Base-by-base conservation (phyloP, 1,140 invertebrate genomes). In the Diorhabda carinulata region DNA sequence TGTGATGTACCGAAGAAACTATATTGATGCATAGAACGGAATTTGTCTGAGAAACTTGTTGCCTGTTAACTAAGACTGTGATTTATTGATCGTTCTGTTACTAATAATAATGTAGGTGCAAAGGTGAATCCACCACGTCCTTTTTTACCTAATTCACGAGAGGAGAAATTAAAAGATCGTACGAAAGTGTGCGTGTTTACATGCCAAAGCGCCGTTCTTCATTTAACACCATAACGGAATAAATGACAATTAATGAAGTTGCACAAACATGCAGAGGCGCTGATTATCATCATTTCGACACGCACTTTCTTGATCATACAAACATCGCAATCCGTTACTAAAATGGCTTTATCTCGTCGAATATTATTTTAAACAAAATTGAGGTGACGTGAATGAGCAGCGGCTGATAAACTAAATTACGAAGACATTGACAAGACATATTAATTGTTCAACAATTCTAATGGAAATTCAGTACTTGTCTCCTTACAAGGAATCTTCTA, bases 201-300 rank as follows among this genome's bases (percentile, higher is more conserved):
- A 44, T 64, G 63, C 63, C 47, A 64, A 64, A 47, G 8, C 25
- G 63, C 8, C 63, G 47, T 64, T 56, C 45, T 57, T 64, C 63
- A 64, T 64, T 57, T 42, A 64, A 56, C 63, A 56, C 63, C 7
- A 41, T 64, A 56, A 64, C 45, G 44, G 45, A 64, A 64, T 57
- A 45, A 64, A 64, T 56, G 63, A 57, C 63, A 64, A 64, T 64
- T 64, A 64, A 64, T 64, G 63, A 64, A 64, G 63, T 64, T 43
- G 63, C 63, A 64, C 45, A 64, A 64, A 64, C 63, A 64, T 64
- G 63, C 63, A 43, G 45, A 42, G 63, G 3, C 63, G 63, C 52
- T 56, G 63, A 64, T 64, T 64, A 64, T 64, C 63, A 64, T 57
- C 63, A 52, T 56, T 57, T 64, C 44, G 45, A 64, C 63, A 64